Evolutionary conservation across 1,140 invertebrate species (phyloP), one percentile per base, ranked within the genome.

Genomic region (Zaprionus inermis): DNA sequence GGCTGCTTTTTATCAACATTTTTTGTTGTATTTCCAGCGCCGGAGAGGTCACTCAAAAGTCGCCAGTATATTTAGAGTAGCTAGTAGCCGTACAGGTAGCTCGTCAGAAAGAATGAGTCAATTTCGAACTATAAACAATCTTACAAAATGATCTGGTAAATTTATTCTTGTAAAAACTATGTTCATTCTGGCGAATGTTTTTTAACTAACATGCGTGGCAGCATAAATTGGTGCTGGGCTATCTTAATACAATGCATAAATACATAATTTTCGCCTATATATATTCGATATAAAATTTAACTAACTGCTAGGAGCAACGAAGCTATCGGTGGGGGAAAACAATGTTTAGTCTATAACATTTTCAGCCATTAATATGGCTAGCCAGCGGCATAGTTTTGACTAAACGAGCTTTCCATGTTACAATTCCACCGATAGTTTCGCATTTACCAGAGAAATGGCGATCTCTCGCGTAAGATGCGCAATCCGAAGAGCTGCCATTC

Each of bases 401-500:
- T 38, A 38, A 24, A 28, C 24, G 24, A 3, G n/a, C n/a, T n/a
- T n/a, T n/a, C n/a, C n/a, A n/a, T 9, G 6, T 10, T 6, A n/a
- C 4, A 7, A 16, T 6, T n/a, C n/a, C n/a, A 12, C 7, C 32
- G 6, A 67, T 46, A 44, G 14, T n/a, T 1, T 93, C 80, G 96
- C 96, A 7, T 2, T 93, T 80, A 96, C 96, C 96, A 96, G 77
- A 96, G 96, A 90, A 97, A 97, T 11, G 96, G 96, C 14, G 96
- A 96, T 89, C 96, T 94, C 93, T 99, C 98, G 89, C 98, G 94
- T 58, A 99, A 93, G 70, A 98, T 94, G 83, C 96, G 95, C 1
- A 98, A 95, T 11, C 97, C 97, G 91, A 94, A 95, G 68, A 96
- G 96, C 70, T 95, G 94, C 98, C 98, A 99, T 92, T 99, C 98